Percentiles rank a stretch among this genome's conserved stretches.
phyloP scores from a whole-genome alignment of 1,140 invertebrate genomes.

The Drosophila lacteicornis region DNA sequence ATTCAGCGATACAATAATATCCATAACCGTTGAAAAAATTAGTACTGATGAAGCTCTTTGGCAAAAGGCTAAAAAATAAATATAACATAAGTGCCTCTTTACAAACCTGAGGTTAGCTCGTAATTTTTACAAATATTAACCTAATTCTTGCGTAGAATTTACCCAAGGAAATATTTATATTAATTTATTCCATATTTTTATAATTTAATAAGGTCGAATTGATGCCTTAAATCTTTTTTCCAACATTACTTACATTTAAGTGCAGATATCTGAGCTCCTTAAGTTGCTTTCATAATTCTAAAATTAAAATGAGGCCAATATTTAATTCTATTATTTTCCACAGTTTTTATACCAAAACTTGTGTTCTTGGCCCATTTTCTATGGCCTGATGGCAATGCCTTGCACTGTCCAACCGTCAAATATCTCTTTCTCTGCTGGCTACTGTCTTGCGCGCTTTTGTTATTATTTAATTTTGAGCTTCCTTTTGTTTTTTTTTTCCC shows the following conservation, averaged over 20 bases:
- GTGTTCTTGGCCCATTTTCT: fast-evolving
- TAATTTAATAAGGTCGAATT: too few relatives aligned
- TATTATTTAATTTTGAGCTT: constrained; percentile 72
- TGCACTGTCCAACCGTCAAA: constrained; percentile 35
- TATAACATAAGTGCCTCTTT: too few relatives aligned
- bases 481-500: constrained; percentile 46
- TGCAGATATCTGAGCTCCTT: too few relatives aligned
- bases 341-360: not conserved
- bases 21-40: too few relatives aligned
- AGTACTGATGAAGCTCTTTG: too few relatives aligned
- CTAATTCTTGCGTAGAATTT: not conserved
- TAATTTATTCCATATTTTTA: too few relatives aligned
- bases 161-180: not conserved
- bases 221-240: not conserved
- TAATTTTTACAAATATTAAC: not conserved
- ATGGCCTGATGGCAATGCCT: not conserved
- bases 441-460: constrained; percentile 76
- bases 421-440: constrained; percentile 52
- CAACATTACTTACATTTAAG: too few relatives aligned
- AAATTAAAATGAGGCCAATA: not conserved
- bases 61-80: too few relatives aligned
- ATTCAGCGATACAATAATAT: too few relatives aligned
- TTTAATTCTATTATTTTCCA: not conserved
- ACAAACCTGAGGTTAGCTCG: too few relatives aligned
- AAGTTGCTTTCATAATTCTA: not conserved